These are phyloP conservation scores for Theonella swinhoei DNA, from an alignment of 37 sponge, comb jelly and placozoan genomes.

Conservation along the genomic window DNA sequence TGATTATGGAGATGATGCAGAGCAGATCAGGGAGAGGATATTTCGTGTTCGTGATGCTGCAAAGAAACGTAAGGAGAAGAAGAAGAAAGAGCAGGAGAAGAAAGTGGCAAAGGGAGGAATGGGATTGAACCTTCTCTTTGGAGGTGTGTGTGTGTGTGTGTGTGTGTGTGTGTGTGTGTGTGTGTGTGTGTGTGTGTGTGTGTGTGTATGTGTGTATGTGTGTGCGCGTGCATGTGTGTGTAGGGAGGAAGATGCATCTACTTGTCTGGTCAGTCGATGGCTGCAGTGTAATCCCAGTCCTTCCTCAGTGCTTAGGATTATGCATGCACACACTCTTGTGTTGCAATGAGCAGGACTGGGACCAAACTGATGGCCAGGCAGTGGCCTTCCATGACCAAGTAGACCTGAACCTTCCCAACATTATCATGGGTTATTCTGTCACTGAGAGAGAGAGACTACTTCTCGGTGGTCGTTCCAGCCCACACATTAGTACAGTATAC, in stretches of 20 bases:
- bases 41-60: conserved; percentile 1
- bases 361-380: no score
- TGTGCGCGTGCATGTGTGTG: not conserved
- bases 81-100: conserved; percentile 31
- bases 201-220: conserved; percentile 8
- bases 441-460: not conserved
- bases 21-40: not conserved
- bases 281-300: not conserved
- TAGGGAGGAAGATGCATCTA: conserved; percentile 68
- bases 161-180: conserved; percentile 11
- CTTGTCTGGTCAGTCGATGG: conserved; percentile 30
- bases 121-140: conserved; percentile 71
- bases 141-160: conserved; percentile 43
- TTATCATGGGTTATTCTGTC: conserved; percentile 57
- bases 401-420: conserved; percentile 74
- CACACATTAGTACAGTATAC: conserved; percentile 26
- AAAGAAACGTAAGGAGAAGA: conserved; percentile 13
- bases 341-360: no score
- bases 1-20: conserved; percentile 43
- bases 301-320: not conserved
- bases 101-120: conserved; percentile 32
- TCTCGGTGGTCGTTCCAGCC: conserved; percentile 56
- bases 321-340: no score
- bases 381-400: conserved; percentile 5
- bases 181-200: conserved; percentile 3